phyloP scores from a whole-genome alignment of 2,113 vertebrate species.

The Sprattus sprattus region DNA sequence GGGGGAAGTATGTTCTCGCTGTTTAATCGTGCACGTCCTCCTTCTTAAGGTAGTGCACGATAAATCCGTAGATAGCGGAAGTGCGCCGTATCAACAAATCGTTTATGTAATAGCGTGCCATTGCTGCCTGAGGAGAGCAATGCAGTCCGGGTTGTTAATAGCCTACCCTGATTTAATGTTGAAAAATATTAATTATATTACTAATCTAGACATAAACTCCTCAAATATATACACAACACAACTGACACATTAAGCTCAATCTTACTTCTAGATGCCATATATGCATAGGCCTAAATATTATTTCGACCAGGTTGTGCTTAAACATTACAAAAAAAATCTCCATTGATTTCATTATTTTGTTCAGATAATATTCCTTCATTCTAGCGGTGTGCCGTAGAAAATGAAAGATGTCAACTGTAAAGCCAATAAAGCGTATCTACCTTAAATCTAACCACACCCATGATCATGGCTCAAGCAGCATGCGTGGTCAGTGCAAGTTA shows the following conservation, averaged over 20 bases:
- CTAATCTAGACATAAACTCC: background rate
- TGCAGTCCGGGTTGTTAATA: background rate
- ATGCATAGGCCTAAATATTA: background rate
- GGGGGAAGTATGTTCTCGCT: slow-evolving; percentile 47
- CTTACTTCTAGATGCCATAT: background rate
- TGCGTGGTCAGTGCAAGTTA: background rate
- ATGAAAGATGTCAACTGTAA: background rate
- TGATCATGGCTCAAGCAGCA: background rate
- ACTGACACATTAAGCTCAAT: background rate
- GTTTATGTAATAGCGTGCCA: background rate
- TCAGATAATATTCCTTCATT: background rate
- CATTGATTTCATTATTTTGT: background rate
- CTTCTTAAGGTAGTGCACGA: slow-evolving; percentile 66
- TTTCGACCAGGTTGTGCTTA: background rate
- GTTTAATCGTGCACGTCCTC: slow-evolving; percentile 55
- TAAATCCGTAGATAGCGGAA: slow-evolving; percentile 12
- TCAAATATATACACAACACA: background rate
- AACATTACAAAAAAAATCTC: too few relatives aligned
- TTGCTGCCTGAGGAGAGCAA: background rate
- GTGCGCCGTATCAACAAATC: background rate
- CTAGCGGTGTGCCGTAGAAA: background rate
- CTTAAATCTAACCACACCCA: slow-evolving; percentile 19
- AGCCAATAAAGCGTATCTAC: background rate
- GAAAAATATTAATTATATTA: background rate
- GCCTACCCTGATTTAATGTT: background rate